Base-by-base conservation (phyloP, 2,888 invertebrate genomes). In the Thymelicus acteon region DNA sequence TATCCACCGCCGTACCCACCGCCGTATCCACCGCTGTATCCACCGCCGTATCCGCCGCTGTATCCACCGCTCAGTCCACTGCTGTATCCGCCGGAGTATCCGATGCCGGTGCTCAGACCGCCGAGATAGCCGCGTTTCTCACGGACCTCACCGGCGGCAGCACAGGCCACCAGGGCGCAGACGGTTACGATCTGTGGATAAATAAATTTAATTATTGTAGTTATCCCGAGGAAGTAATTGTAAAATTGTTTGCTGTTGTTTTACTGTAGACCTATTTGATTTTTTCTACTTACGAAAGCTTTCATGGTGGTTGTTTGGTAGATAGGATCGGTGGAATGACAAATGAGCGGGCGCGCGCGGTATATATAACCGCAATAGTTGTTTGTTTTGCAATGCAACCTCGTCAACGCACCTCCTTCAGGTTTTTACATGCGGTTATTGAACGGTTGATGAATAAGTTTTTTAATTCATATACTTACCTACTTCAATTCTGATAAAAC, bases 311-410 rank as follows among this genome's bases (percentile, higher is more conserved):
- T 48, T 48, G 13, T n/a, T 48, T 4, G 48, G 12, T 48, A 48
- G 48, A 13, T n/a, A 48, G 57, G 68, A 62, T 15, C n/a, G 48
- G 48, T n/a, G n/a, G 48, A 48, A n/a, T 48, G 48, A 48, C 12
- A n/a, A 6, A 5, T n/a, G n/a, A 48, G 48, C 48, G 48, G 47
- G 4, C n/a, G 49, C 60, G 48, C 49, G 71, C 48, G 7, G 48
- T 6, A 48, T 48, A 48, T 48, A 48, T 48, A 19, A 48, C 68
- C 48, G 52, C 15, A 12, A 47, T 48, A 10, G 60, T 37, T n/a
- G 49, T 68, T n/a, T 47, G 54, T 79, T 76, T 73, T 76, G 79
- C 75, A 79, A 79, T 58, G 61, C 61, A 72, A 12, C 44, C 44
- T 12, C 44, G 44, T 44, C 44, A 40, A 44, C 44, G 44, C 44